Percentiles rank a stretch among this genome's conserved stretches.
Conservation (phyloP, 2,888 invertebrate species). For the Tridacna gigas region DNA sequence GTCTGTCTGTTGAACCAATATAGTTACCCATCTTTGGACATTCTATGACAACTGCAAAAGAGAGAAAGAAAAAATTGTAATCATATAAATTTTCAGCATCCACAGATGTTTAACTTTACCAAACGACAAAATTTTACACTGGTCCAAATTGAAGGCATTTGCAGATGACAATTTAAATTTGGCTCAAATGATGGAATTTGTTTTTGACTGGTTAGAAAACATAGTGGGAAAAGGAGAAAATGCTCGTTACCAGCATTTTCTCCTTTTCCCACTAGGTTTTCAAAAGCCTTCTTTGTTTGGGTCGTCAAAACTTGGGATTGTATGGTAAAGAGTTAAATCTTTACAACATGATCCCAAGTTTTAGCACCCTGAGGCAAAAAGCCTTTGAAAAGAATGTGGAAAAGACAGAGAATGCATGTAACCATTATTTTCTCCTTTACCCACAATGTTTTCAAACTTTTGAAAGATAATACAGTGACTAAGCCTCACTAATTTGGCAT, state of each 20-base stretch:
- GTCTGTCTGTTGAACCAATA: background rate
- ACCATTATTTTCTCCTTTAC: too few species aligned
- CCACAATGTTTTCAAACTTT: too few species aligned
- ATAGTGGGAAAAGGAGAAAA: background rate
- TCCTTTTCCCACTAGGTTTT: background rate
- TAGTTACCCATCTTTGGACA: background rate
- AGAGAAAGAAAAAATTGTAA: background rate
- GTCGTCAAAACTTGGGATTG: background rate
- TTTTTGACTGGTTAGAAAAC: background rate
- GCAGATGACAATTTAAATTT: background rate
- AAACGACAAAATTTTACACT: too few species aligned
- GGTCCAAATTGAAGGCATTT: too few species aligned
- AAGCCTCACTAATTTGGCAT: too few species aligned
- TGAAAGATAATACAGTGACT: too few species aligned
- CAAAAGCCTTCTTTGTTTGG: background rate
- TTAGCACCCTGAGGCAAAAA: background rate
- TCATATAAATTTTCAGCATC: background rate
- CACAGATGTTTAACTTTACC: too few species aligned
- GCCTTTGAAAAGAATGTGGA: background rate
- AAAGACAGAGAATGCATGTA: too few species aligned
- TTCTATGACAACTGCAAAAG: slow-evolving; percentile 5
- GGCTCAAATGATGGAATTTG: background rate
- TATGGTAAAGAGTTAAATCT: background rate
- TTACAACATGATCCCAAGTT: background rate
- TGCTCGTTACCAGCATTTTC: background rate